Base-by-base conservation (phyloP, 2,113 vertebrate genomes). In the Zosterops pallidus region DNA sequence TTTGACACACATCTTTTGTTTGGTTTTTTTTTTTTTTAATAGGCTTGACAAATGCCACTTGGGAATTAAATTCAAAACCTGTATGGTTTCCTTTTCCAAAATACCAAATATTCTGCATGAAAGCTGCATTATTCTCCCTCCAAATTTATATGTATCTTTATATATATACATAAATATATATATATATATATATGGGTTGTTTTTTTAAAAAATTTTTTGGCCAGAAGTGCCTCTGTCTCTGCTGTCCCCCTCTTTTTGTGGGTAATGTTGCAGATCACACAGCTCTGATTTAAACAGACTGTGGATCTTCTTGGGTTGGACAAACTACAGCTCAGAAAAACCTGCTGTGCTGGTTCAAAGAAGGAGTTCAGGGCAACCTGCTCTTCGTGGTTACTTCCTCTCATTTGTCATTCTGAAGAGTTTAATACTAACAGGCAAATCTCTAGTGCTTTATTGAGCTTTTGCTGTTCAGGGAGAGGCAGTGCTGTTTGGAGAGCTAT, bases 351-450 rank as follows among this genome's bases (percentile, higher is more conserved):
- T 89, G 52, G 63, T 88, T 94, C 90, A 71, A 42, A 86, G 41
- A 75, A 55, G 74, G 59, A 93, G 77, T 92, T 97, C 55, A 96
- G 96, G 96, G 92, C 96, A 98, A 86, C 86, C 50, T 88, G 67
- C 76, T 94, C 94, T 95, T 97, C 97, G 97, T 79, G 96, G 94
- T 98, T 90, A 82, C 92, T 94, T 97, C 88, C 95, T 94, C 97
- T 97, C 97, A 97, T 98, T 98, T 98, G 97, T 98, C 97, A 98
- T 97, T 95, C 89, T 96, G 97, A 95, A 81, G 94, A 86, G 92
- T 98, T 97, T 98, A 94, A 95, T 74, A 41, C 63, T 87, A 86
- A 96, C 95, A 97, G 97, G 97, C 92, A 97, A 98, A 98, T 97
- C 95, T 96, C 92, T 67, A 87, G 95, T 93, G 96, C 97, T 97